Evolutionary conservation across 2,888 invertebrate genomes (phyloP), one percentile per base, ranked within the genome.

Genomic region (Harpalus rubripes): DNA sequence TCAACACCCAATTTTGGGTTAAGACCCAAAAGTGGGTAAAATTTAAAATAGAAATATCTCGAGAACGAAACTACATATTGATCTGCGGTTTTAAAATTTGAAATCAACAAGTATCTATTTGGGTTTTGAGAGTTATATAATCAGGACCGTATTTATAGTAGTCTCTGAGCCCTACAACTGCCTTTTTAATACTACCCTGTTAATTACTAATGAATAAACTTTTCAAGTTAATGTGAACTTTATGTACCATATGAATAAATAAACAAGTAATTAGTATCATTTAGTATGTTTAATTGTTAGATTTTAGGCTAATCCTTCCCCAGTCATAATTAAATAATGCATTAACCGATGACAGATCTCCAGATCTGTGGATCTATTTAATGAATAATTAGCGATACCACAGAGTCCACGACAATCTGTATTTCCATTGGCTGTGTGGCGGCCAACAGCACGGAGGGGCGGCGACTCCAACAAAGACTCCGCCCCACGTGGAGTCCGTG

Each of bases 401-500:
- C 63, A 18, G 15, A 22, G 18, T 22, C 32, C 32, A 32, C 3
- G 7, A 4, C 3, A 7, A 15, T 15, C 15, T 16, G 1, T 63
- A n/a, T 32, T 32, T 32, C 32, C 32, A 85, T 85, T 85, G 84
- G 80, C 16, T 44, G 16, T 39, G 15, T 12, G 12, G 15, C 76
- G 32, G 18, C 84, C 84, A 85, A 80, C 68, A 80, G 72, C 32
- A 32, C 26, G 39, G 3, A 16, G 18, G 58, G 84, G 78, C 63
- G 79, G 65, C 8, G 39, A n/a, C 58, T 26, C 56, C 16, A 12
- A 12, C 61, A 16, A 6, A 32, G 41, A 16, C 61, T 16, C 26
- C 80, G 80, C 80, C 80, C 52, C n/a, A 10, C 18, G 61, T 22
- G 26, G n/a, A 41, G 15, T 56, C 61, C 16, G 68, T 85, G 68